Evolutionary conservation across 2,888 invertebrate species (phyloP).

Genomic region (Acleris holmiana): DNA sequence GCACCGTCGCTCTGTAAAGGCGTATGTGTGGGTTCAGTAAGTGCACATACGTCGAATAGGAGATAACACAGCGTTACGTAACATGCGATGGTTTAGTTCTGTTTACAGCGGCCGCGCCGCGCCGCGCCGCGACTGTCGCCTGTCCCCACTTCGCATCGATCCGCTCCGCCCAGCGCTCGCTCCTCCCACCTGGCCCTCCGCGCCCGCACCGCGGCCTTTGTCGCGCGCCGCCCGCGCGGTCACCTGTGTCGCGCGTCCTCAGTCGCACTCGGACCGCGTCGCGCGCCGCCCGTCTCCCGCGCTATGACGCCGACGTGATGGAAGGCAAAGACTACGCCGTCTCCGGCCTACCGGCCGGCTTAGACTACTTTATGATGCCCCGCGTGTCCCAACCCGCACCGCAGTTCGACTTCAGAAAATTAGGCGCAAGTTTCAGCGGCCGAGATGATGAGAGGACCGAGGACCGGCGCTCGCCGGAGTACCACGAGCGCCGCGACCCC

Average conservation of each 20-base stretch:
- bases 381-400: constrained; percentile 92
- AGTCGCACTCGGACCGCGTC: constrained; percentile 85
- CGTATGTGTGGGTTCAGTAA: not conserved
- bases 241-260: constrained; percentile 85
- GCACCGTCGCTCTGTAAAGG: not conserved
- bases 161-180: constrained; percentile 81
- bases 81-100: constrained; percentile 65
- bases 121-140: constrained; percentile 72
- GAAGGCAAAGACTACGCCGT: constrained; percentile 80
- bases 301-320: constrained; percentile 81
- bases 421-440: constrained; percentile 86
- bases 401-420: constrained; percentile 93
- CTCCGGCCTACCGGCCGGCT: constrained; percentile 76
- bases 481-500: constrained; percentile 72
- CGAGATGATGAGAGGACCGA: constrained; percentile 77
- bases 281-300: constrained; percentile 81
- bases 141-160: constrained; percentile 83
- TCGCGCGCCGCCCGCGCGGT: constrained; percentile 79
- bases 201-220: constrained; percentile 64
- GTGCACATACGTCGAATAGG: constrained; percentile 32
- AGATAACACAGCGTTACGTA: constrained; percentile 62
- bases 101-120: constrained; percentile 71
- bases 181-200: constrained; percentile 73
- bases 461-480: constrained; percentile 73
- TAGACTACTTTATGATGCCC: constrained; percentile 83